Evolutionary conservation across 2,797 vertebrate species (phyloP).

Genomic region (Sternarchorhynchus goeldii): DNA sequence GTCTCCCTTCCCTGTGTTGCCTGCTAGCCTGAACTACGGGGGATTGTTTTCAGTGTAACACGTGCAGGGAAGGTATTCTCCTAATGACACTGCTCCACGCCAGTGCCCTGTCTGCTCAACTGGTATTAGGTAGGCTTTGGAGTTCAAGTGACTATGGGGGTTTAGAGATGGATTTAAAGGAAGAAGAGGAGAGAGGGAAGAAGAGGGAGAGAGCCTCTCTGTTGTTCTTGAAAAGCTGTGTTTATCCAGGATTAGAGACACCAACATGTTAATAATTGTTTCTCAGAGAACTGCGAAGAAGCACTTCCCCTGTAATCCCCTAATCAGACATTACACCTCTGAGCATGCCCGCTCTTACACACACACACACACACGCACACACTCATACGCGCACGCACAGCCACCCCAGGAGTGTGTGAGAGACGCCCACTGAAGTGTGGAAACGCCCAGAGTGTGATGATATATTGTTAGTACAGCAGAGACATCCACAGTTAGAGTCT

Average conservation of each 20-base stretch:
- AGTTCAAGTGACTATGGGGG: constrained; percentile 79
- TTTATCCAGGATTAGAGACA: constrained; percentile 90
- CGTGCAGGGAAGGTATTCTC: constrained; percentile 44
- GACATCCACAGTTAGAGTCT: constrained; percentile 1
- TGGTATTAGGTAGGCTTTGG: constrained; percentile 77
- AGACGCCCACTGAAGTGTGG: constrained; percentile 38
- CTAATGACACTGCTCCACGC: constrained; percentile 68
- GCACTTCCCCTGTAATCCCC: constrained; percentile 86
- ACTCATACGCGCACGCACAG: constrained; percentile 33
- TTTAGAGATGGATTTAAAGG: constrained; percentile 72
- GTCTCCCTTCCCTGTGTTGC: constrained; percentile 56
- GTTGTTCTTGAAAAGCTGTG: constrained; percentile 87
- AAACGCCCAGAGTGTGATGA: constrained; percentile 54
- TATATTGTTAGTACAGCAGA: constrained; percentile 23
- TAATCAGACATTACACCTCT: constrained; percentile 90
- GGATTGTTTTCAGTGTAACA: constrained; percentile 32
- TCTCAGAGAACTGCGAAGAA: constrained; percentile 87
- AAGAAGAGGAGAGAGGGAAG: constrained; percentile 51
- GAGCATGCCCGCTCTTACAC: constrained; percentile 79
- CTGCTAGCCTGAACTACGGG: constrained; percentile 64
- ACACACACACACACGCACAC: constrained; percentile 48
- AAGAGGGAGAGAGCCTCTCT: constrained; percentile 65
- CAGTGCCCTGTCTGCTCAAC: constrained; percentile 70
- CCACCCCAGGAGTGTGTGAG: constrained; percentile 15
- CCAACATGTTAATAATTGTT: constrained; percentile 90